Base-by-base conservation (phyloP, 2,888 invertebrate species). In the Clitarchus hookeri region DNA sequence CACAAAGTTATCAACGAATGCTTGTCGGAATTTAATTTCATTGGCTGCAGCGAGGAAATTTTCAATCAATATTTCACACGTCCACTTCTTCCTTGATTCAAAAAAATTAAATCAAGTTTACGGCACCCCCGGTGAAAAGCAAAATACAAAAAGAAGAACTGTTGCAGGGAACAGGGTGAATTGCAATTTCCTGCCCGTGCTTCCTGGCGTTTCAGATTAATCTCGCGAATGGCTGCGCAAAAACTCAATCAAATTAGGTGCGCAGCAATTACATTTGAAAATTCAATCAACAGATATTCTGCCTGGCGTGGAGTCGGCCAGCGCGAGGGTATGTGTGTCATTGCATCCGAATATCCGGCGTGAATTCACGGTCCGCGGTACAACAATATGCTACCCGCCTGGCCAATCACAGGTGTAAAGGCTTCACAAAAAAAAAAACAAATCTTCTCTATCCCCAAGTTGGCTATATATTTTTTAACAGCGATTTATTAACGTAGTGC, bases 151-250 rank as follows among this genome's bases (percentile, higher is more conserved):
- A 65, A 65, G 48, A 48, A 16, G 65, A 16, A 65, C n/a, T 65
- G 16, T 65, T n/a, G n/a, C 65, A 11, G n/a, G 65, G 65, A 65
- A 65, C 65, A 16, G 19, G 65, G 65, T 65, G 65, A 65, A 65
- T 65, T 65, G 65, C 65, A 65, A 65, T 65, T 65, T 65, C 65
- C 65, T 11, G 65, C 65, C 65, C 19, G 65, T 6, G 65, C 65
- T 65, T 65, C 65, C 65, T 65, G 65, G 65, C 65, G 65, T 65
- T 65, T 65, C 65, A 65, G 65, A 65, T 65, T 65, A 65, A 65
- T 65, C 65, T 65, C 65, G 65, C 65, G 65, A 65, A 65, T 23
- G 65, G 23, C 65, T 65, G 65, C 65, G 65, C 65, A 65, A 65
- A 65, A 65, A 65, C 65, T 65, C 65, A 65, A 65, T 65, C 65